Evolutionary conservation across 2,888 invertebrate species (phyloP).

Genomic region (Mythimna impura): DNA sequence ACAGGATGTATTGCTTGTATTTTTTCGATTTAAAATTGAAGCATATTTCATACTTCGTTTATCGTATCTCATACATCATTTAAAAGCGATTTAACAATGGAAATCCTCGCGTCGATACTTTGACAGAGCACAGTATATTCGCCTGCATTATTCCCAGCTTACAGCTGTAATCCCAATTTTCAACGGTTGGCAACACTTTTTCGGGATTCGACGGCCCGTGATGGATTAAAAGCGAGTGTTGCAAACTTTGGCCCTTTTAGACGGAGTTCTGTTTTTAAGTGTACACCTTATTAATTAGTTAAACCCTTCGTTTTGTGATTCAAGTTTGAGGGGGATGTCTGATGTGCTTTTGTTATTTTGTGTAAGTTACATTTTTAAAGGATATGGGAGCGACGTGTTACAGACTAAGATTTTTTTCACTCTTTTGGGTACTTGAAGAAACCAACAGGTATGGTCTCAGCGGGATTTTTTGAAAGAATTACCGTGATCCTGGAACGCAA

Average conservation of each 20-base stretch:
- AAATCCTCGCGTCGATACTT: conserved; percentile 68
- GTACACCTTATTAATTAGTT: conserved; percentile 87
- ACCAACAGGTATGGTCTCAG: too few relatives aligned
- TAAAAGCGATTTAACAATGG: conserved; percentile 68
- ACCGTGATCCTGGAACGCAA: too few relatives aligned
- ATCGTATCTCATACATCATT: conserved; percentile 69
- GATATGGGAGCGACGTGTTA: background rate
- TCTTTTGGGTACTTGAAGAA: too few relatives aligned
- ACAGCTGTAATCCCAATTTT: conserved; percentile 81
- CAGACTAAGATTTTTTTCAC: background rate
- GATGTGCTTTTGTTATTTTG: conserved; percentile 64
- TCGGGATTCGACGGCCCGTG: conserved; percentile 73
- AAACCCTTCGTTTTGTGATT: conserved; percentile 75
- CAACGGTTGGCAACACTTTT: conserved; percentile 76
- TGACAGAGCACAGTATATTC: conserved; percentile 69
- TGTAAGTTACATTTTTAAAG: conserved; percentile 25
- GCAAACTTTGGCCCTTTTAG: conserved; percentile 83
- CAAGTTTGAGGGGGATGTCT: conserved; percentile 73
- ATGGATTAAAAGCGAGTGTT: conserved; percentile 75
- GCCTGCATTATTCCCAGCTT: conserved; percentile 75
- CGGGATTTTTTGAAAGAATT: too few relatives aligned
- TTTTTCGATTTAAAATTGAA: conserved; percentile 2
- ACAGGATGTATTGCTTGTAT: too few relatives aligned
- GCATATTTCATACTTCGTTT: conserved; percentile 57
- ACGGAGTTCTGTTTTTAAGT: conserved; percentile 77